Evolutionary conservation across 2,113 vertebrate species (phyloP).

Genomic region (Danionella cerebrum): DNA sequence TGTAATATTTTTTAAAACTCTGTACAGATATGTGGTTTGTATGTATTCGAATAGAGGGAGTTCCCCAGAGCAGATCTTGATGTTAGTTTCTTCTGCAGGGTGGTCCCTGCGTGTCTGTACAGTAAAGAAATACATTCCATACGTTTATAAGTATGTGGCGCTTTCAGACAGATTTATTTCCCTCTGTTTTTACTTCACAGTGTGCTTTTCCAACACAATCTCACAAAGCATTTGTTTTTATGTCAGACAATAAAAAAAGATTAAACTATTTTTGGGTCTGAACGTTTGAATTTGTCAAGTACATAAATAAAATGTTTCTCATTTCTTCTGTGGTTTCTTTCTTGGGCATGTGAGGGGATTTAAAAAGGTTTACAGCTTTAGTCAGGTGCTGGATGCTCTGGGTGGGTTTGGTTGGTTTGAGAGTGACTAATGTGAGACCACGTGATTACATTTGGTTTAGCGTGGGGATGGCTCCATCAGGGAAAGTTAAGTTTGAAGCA

Average conservation of each 20-base stretch:
- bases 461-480: no score
- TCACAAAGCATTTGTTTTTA: constrained; percentile 31
- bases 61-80: constrained; percentile 34
- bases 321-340: constrained; percentile 29
- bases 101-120: constrained; percentile 44
- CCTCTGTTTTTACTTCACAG: constrained; percentile 14
- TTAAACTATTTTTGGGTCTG: constrained; percentile 45
- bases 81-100: constrained; percentile 27
- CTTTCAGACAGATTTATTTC: constrained; percentile 21
- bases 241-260: constrained; percentile 41
- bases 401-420: no score
- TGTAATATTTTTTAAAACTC: constrained; percentile 24
- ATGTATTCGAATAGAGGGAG: constrained; percentile 23
- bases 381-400: no score
- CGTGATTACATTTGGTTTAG: no score
- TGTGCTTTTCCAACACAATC: constrained; percentile 1
- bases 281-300: constrained; percentile 47
- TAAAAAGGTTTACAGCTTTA: neutral
- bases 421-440: no score
- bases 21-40: constrained; percentile 28
- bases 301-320: constrained; percentile 55
- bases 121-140: constrained; percentile 58
- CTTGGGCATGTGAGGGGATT: neutral
- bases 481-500: no score
- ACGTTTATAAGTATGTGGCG: constrained; percentile 45